Evolutionary conservation across 2,888 invertebrate species (phyloP).

Genomic region (Keiferia lycopersicella): DNA sequence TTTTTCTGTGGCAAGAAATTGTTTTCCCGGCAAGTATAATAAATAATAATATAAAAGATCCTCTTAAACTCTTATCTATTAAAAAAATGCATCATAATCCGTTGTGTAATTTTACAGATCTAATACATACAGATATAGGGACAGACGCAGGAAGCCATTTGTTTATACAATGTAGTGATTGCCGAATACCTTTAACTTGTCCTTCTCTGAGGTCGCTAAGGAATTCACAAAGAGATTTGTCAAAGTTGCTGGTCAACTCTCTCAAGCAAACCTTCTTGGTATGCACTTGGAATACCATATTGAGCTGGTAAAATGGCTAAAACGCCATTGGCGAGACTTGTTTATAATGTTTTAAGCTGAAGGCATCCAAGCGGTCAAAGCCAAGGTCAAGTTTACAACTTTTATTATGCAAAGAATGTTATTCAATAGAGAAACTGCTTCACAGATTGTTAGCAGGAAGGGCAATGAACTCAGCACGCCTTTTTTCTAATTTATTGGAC

Average conservation of each 20-base stretch:
- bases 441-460: not conserved
- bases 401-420: not conserved
- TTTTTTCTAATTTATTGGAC: not conserved
- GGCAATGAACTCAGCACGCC: not conserved
- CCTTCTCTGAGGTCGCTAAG: not conserved
- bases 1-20: too few species aligned
- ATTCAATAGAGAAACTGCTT: not conserved
- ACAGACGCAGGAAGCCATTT: not conserved
- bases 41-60: too few species aligned
- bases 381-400: constrained; percentile 1
- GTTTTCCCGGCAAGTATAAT: too few species aligned
- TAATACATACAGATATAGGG: too few species aligned
- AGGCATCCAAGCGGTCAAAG: not conserved
- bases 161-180: not conserved
- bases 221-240: not conserved
- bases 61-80: too few species aligned
- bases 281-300: not conserved
- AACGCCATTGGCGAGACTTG: too few species aligned
- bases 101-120: too few species aligned
- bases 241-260: not conserved
- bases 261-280: not conserved
- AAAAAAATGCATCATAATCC: too few species aligned
- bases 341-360: too few species aligned
- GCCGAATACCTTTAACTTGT: not conserved
- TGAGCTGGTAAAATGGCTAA: not conserved